Base-by-base conservation (phyloP, 2,888 invertebrate species). In the Acleris emargana region DNA sequence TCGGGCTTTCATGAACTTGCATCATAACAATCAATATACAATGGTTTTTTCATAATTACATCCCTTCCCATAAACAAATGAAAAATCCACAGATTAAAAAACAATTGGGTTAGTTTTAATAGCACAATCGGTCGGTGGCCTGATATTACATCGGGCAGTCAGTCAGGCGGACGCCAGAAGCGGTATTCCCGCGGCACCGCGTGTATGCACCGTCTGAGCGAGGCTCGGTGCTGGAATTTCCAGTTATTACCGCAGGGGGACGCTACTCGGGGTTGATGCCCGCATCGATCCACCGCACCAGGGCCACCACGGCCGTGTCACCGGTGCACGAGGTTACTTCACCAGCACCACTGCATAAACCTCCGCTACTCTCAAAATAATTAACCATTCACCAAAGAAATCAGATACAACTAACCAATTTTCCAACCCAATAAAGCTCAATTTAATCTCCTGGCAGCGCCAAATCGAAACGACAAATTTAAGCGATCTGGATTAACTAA, bases 251-350 rank as follows among this genome's bases (percentile, higher is more conserved):
- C 74, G 86, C 82, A 85, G 82, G 87, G 88, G 88, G 87, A 82
- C 78, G 81, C 74, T 77, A 74, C 75, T 79, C 80, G 88, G 77
- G 91, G 90, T 91, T 89, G 90, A 88, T 91, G 91, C 83, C 90
- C 90, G 76, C 71, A 91, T 91, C 90, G 91, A 91, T 90, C 82
- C 82, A 77, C 79, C 83, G 84, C 84, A 85, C 80, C 86, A 84
- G 80, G 70, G 76, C 73, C 84, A 85, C 80, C 86, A 84, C 80
- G 70, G 76, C 73, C 75, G 74, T 83, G 83, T 83, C 84, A 86
- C 81, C 84, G 79, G 84, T 89, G 87, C 86, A 88, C 83, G 81
- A 77, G 85, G 86, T 87, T 88, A 89, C 82, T 74, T 75, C 80
- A 83, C 80, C 82, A 82, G 80, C 78, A 78, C 73, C 76, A 79